Percentiles rank a stretch among this genome's conserved stretches.
Evolutionary conservation across 2,113 vertebrate species (phyloP).

Genomic region (Neodontobutis hainanensis): DNA sequence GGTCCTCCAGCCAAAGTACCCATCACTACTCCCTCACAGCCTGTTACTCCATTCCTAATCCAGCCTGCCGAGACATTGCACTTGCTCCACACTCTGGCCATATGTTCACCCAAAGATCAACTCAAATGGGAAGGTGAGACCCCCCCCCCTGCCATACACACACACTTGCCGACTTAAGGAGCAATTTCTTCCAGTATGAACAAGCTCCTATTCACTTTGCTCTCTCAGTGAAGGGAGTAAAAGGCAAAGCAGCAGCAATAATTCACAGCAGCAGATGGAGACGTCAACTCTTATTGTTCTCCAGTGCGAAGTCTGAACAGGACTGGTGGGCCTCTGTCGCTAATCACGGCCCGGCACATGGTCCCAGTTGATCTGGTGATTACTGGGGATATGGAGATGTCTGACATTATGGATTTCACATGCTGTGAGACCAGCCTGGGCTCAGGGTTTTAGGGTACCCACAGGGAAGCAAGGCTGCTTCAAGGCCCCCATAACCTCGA

Average conservation of each 20-base stretch:
- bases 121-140: constrained; percentile 55
- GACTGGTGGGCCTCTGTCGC: constrained; percentile 53
- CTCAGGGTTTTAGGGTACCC: constrained; percentile 26
- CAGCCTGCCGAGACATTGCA: constrained; percentile 69
- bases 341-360: constrained; percentile 59
- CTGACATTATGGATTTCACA: constrained; percentile 64
- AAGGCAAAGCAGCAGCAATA: constrained; percentile 40
- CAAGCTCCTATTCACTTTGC: constrained; percentile 28
- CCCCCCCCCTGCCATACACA: constrained; percentile 18
- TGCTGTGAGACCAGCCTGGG: constrained; percentile 62
- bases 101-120: constrained; percentile 77
- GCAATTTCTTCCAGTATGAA: constrained; percentile 37
- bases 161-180: constrained; percentile 48
- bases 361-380: constrained; percentile 51
- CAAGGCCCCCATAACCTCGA: constrained; percentile 17
- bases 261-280: constrained; percentile 71
- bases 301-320: constrained; percentile 64
- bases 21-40: constrained; percentile 72
- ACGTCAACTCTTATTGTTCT: constrained; percentile 72
- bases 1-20: constrained; percentile 64
- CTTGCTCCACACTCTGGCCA: constrained; percentile 68
- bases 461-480: constrained; percentile 35
- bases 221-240: constrained; percentile 42
- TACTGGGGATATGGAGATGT: constrained; percentile 58
- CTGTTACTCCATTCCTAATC: constrained; percentile 74